Base-by-base conservation (phyloP, 2,797 vertebrate species). In the Lepilemur ruficaudatus region DNA sequence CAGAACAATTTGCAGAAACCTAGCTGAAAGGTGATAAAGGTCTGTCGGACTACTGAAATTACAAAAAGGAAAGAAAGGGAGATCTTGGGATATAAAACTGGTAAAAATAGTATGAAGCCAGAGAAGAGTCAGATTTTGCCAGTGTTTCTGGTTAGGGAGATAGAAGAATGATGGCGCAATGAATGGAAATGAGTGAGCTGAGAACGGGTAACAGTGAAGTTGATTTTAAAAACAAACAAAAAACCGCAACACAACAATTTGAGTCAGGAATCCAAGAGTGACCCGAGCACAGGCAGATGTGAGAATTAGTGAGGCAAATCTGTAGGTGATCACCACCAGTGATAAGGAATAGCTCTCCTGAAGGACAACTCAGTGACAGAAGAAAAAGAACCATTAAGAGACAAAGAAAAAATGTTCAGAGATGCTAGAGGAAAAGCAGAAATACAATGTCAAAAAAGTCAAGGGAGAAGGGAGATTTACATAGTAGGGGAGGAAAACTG, bases 381-480 rank as follows among this genome's bases (percentile, higher is more conserved):
- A 70, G 75, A 52, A 67, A 93, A 82, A 91, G 67, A 94, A 57
- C 30, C 50, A 81, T 7, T 55, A 70, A 63, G 32, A 94, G 65
- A 79, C 11, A 86, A 79, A 93, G 38, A 28, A 89, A 89, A 46
- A 88, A 88, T 12, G 8, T 43, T 46, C 50, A 94, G 38, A 89
- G 57, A 73, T n/a, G 15, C 41, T 72, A 86, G 32, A 82, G 38
- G 67, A 70, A 95, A 96, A 70, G 73, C 48, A 70, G 69, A 93
- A 96, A 82, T 32, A 52, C 18, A 61, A 76, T 20, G 75, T 78
- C 72, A 89, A 55, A 89, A 59, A 91, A 91, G 35, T 52, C 35
- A 89, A 91, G 11, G 61, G 61, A 85, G 48, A 67, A 80, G 81
- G n/a, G 23, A 79, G 50, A 65, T 76, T 91, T 63, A 93, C 30